Percentiles rank a stretch among this genome's conserved stretches.
These are phyloP conservation scores for Mesochorus sp. DNA, from an alignment of 2,888 invertebrate genomes.

Conservation along the genomic window DNA sequence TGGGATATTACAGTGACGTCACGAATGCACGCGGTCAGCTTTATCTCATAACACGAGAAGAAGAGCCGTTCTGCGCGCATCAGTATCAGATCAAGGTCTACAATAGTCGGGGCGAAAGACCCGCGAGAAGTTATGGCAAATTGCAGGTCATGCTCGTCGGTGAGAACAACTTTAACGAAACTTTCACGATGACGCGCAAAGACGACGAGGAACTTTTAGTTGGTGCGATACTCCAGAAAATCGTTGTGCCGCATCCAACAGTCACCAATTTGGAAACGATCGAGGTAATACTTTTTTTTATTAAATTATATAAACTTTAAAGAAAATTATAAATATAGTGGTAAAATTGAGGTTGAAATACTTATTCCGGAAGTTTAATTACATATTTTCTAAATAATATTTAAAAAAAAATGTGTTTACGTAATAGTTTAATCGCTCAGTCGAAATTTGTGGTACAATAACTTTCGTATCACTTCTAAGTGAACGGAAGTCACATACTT, in stretches of 20 bases:
- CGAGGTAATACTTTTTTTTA: constrained; percentile 73
- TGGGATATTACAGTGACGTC: constrained; percentile 96
- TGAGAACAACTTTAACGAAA: constrained; percentile 92
- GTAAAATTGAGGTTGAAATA: too few species aligned
- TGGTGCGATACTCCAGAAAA: constrained; percentile 89
- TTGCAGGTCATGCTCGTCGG: constrained; percentile 90
- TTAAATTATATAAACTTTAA: too few species aligned
- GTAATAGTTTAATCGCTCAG: too few species aligned
- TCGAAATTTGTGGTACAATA: too few species aligned
- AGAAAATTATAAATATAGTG: too few species aligned
- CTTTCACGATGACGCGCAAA: constrained; percentile 93
- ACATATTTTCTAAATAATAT: too few species aligned
- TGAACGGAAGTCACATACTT: too few species aligned
- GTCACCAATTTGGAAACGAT: constrained; percentile 85
- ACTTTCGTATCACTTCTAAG: too few species aligned
- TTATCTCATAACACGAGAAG: constrained; percentile 94
- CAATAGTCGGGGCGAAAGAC: constrained; percentile 87
- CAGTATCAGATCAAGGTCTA: constrained; percentile 93
- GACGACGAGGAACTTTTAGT: constrained; percentile 89
- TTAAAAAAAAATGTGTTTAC: too few species aligned
- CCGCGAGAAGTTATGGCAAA: constrained; percentile 90
- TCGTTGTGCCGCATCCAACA: constrained; percentile 94
- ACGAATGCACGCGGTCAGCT: constrained; percentile 92
- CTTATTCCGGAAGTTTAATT: too few species aligned
- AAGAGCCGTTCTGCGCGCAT: constrained; percentile 97